These are phyloP conservation scores for Parotocinclus haroldoi DNA, from an alignment of 2,797 vertebrate species.

Conservation along the genomic window DNA sequence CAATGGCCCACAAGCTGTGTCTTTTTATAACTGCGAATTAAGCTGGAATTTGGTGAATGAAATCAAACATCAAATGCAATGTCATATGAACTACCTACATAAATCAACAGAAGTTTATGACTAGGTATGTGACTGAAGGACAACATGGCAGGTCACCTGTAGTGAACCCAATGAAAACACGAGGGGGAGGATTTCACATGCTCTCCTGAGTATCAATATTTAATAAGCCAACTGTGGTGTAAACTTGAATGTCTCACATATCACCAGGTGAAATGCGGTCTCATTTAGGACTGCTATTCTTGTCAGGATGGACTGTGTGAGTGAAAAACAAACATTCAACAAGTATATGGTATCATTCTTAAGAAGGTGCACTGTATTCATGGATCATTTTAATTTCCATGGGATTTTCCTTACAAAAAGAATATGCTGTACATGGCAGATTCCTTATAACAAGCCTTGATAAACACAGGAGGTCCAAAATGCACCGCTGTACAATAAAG, in stretches of 20 bases:
- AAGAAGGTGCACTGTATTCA: slow-evolving; percentile 48
- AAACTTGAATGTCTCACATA: slow-evolving; percentile 46
- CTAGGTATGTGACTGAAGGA: neutral
- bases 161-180: neutral
- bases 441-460: slow-evolving; percentile 47
- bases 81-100: no score
- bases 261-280: slow-evolving; percentile 31
- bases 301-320: slow-evolving; percentile 7
- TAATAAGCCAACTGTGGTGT: slow-evolving; percentile 52
- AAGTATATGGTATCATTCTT: slow-evolving; percentile 33
- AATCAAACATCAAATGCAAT: no score
- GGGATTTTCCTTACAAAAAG: slow-evolving; percentile 49
- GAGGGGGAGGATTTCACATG: slow-evolving; percentile 24
- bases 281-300: slow-evolving; percentile 23
- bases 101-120: no score
- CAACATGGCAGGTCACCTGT: neutral
- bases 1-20: no score
- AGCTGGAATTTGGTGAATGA: no score
- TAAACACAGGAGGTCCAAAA: slow-evolving; percentile 44
- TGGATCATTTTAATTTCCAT: slow-evolving; percentile 37
- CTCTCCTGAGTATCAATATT: slow-evolving; percentile 54
- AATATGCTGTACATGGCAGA: slow-evolving; percentile 52
- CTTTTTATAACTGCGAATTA: no score
- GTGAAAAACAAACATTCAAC: slow-evolving; percentile 14
- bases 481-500: slow-evolving; percentile 50